phyloP scores from a whole-genome alignment of 2,888 invertebrate genomes.

The Rhaphigaster nebulosa region DNA sequence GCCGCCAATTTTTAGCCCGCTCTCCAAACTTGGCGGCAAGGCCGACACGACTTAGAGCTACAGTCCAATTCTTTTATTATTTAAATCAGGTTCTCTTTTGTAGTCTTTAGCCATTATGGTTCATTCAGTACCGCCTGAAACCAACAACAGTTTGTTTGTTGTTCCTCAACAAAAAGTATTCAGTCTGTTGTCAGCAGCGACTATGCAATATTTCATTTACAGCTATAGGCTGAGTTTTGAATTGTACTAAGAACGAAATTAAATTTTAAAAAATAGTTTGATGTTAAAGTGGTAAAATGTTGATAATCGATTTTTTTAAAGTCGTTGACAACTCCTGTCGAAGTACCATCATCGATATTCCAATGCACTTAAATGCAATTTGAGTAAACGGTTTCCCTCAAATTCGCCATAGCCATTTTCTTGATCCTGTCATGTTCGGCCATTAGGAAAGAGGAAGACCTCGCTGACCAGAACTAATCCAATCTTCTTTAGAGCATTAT shows the following conservation, averaged over 20 bases:
- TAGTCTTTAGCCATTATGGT: background rate
- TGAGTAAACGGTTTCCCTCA: background rate
- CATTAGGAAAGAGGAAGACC: background rate
- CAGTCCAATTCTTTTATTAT: conserved; percentile 27
- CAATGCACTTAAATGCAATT: background rate
- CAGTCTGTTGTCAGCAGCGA: background rate
- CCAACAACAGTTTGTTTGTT: background rate
- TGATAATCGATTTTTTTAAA: too few species aligned
- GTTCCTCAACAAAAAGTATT: background rate
- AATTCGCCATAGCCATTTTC: background rate
- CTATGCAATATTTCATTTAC: background rate
- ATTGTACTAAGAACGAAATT: background rate
- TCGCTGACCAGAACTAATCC: background rate
- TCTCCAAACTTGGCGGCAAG: background rate
- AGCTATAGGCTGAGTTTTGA: background rate
- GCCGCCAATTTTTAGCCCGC: background rate
- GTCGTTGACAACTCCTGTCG: too few species aligned
- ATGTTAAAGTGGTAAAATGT: too few species aligned
- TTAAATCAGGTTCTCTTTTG: conserved; percentile 35
- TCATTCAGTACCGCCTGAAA: background rate
- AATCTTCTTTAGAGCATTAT: background rate
- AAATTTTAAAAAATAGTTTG: too few species aligned
- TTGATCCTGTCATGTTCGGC: background rate
- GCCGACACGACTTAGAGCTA: background rate
- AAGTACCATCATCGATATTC: too few species aligned